Evolutionary conservation across 2,888 invertebrate species (phyloP), one percentile per base, ranked within the genome.

Genomic region (Leptopilina myrica): DNA sequence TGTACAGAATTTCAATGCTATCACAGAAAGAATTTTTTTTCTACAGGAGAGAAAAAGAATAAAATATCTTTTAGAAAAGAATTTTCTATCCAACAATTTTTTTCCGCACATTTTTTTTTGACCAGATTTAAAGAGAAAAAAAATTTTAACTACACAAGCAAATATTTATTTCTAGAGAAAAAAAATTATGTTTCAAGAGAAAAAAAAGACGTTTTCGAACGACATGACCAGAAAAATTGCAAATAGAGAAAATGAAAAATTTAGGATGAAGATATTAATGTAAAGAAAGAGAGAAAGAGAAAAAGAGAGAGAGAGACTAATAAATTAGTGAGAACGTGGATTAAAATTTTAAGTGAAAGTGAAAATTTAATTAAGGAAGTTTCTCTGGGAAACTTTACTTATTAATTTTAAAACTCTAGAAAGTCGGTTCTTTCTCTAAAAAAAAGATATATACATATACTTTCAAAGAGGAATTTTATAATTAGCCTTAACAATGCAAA

Each of bases 401-500:
- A 62, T 62, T 62, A 62, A 62, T 62, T 62, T 62, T 20, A 62
- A 62, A 62, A 62, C 62, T 62, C 62, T 15, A 9, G 62, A 62
- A 62, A 62, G 62, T 62, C 62, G 20, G 8, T 20, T 20, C 20
- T 43, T 62, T 20, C 20, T 20, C 6, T 20, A 62, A 62, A 20
- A 20, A 20, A 20, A 20, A 20, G 20, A 9, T 49, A 12, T 8
- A 49, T 49, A 49, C 11, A 49, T 49, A 49, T 49, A 49, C 49
- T 49, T 49, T 43, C 49, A 9, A 6, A 62, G 20, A 67, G 26
- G 49, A 67, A 49, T 49, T 67, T 46, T 49, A 67, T 43, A 67
- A 67, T 49, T 49, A 67, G 49, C 46, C 20, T 67, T 67, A 46
- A 67, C 20, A 67, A 67, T 46, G 67, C 67, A 67, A 67, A 67